A percentile compares a stretch with the other conserved stretches of the same genome.
Conservation (phyloP, 1,140 invertebrate species). For the Drosophila takahashii region DNA sequence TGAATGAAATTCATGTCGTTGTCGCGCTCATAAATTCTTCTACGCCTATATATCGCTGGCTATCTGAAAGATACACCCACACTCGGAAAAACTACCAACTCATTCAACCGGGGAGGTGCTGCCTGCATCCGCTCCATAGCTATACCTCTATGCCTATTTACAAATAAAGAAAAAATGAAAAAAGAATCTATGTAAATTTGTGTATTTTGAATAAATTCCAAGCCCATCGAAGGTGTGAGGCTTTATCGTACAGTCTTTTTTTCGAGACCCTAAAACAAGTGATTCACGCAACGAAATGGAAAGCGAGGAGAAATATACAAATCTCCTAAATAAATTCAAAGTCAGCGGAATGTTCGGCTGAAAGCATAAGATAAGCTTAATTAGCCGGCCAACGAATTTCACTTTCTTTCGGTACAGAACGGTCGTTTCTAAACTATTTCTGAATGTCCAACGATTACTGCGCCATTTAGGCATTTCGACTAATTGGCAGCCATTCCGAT, state of each 20-base stretch:
- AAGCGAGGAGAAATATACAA: constrained; percentile 24
- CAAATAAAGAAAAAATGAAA: constrained; percentile 4
- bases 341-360: constrained; percentile 19
- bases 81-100: constrained; percentile 41
- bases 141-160: constrained; percentile 13
- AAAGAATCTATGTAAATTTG: constrained; percentile 53
- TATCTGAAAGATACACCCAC: constrained; percentile 50
- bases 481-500: constrained; percentile 40
- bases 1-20: constrained; percentile 60
- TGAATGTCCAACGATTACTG: constrained; percentile 19
- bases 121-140: constrained; percentile 29
- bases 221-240: constrained; percentile 41
- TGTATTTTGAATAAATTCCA: constrained; percentile 45
- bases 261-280: constrained; percentile 27
- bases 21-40: constrained; percentile 59
- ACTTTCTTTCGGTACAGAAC: constrained; percentile 47
- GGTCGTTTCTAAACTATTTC: constrained; percentile 13
- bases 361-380: constrained; percentile 38
- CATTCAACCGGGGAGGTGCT: constrained; percentile 41
- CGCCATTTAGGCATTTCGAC: constrained; percentile 51
- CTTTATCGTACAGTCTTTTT: constrained; percentile 27
- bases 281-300: constrained; percentile 57
- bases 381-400: constrained; percentile 31
- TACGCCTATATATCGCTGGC: constrained; percentile 40
- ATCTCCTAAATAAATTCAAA: constrained; percentile 25